Evolutionary conservation across 2,888 invertebrate species (phyloP), one percentile per base, ranked within the genome.

Genomic region (Petrolisthes cinctipes): DNA sequence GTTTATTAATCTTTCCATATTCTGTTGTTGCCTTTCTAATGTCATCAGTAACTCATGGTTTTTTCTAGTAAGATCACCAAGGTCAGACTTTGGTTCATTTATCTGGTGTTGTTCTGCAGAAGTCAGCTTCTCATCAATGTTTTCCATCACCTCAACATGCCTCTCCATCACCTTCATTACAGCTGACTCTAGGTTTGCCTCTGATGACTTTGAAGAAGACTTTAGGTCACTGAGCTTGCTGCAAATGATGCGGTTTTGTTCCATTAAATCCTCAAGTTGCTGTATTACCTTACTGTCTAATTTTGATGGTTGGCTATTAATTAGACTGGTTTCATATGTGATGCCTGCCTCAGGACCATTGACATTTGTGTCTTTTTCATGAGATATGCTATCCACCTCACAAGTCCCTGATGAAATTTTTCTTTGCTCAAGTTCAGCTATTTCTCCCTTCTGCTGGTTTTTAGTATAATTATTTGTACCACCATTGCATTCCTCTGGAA

Each of bases 51-150:
- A 80, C 17, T 84, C 81, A 23, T 88, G 84, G 53, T 88, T 84
- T 53, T 84, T 84, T 11, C 61, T 73, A 23, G 66, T n/a, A 17
- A 88, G 83, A 54, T 84, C n/a, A n/a, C 5, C 75, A 4, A 88
- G 5, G 51, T 73, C 79, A 17, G 54, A 54, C 53, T 88, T 81
- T 56, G 51, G 57, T 54, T 88, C 20, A 61, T 20, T 23, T 17
- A 20, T 53, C 7, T 57, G 20, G 56, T 73, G 61, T 53, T 37
- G 56, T 75, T 7, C 57, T 57, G 71, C 75, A 71, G 61, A n/a
- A 23, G 23, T 66, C 54, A 88, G 80, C 73, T 81, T 88, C 66
- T 84, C 75, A 11, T 84, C 84, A 68, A 88, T 84, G 57, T 84
- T 84, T 53, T 88, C 73, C 75, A 88, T 88, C 14, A 88, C 17